These are phyloP conservation scores for Megalonaias nervosa DNA, from an alignment of 1,140 invertebrate genomes.

Conservation along the genomic window DNA sequence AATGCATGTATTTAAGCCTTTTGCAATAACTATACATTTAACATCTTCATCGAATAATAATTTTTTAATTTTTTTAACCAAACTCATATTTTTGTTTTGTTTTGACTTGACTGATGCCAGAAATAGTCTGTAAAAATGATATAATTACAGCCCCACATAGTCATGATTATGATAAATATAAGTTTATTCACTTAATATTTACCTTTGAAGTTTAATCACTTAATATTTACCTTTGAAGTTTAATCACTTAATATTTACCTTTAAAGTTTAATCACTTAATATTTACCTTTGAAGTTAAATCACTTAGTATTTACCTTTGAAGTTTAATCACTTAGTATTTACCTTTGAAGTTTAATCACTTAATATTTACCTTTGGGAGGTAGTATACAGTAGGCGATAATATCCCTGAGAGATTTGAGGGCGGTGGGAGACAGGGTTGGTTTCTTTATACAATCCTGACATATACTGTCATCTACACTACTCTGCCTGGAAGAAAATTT, in stretches of 20 bases:
- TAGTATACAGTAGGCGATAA: slow-evolving; percentile 32
- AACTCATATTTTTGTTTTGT: background rate
- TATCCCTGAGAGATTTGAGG: slow-evolving; percentile 16
- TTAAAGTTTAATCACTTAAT: background rate
- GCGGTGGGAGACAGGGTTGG: background rate
- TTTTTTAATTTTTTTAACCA: background rate
- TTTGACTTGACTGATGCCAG: background rate
- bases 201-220: background rate
- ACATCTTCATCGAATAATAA: too few relatives aligned
- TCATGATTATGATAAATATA: background rate
- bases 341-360: background rate
- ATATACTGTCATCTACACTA: slow-evolving; percentile 3
- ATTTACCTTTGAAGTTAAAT: background rate
- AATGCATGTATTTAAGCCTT: too few relatives aligned
- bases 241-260: slow-evolving; percentile 7
- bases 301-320: background rate
- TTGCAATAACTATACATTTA: too few relatives aligned
- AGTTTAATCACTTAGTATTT: background rate
- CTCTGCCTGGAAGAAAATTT: slow-evolving; percentile 9
- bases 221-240: background rate
- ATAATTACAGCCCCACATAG: background rate
- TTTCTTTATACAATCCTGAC: too few relatives aligned
- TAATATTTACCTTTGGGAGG: slow-evolving; percentile 28
- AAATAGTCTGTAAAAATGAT: background rate
- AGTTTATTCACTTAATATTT: background rate